Base-by-base conservation (phyloP, 1,140 invertebrate species). In the Pseudachorutes palmiensis region DNA sequence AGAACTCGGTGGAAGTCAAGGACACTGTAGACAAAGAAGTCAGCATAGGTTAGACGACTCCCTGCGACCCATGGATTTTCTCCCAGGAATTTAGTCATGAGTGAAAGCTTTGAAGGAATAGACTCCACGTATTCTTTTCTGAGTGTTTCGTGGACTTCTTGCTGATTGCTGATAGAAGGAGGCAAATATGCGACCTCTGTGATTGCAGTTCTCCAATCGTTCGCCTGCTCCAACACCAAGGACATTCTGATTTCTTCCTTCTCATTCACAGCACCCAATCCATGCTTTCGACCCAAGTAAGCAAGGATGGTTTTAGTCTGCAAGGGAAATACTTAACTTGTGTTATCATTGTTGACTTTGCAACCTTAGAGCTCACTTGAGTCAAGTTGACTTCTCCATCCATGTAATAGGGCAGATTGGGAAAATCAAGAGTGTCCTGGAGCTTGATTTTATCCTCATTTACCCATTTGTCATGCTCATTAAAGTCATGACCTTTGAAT, bases 361-460 rank as follows among this genome's bases (percentile, higher is more conserved):
- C 9, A 45, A 45, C 36, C 36, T 9, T 12, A 12, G 36, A 45
- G n/a, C 41, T 57, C 24, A 57, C 51, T 22, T 57, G 51, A 5
- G 51, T 57, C 12, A 57, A 24, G 3, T 57, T 57, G 24, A 57
- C 51, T n/a, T 12, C 24, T 5, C 24, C 51, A 24, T 57, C 51
- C 5, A 57, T 57, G 51, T n/a, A 57, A 24, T 57, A 57, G 24
- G 51, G 51, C 51, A 57, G 26, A 57, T 57, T 57, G 5, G 51
- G 51, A 26, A 57, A 57, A 14, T 57, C 51, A 5, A 57, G 5
- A 22, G 51, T 26, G 24, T 24, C 26, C 26, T 57, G 14, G 5
- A 57, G 26, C 14, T 57, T 26, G 26, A 57, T 57, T 26, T 57
- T 57, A 22, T 57, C 51, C 24, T 57, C 5, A 12, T 26, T 22